Percentiles rank a stretch among this genome's conserved stretches.
Evolutionary conservation across 2,888 invertebrate genomes (phyloP).

Genomic region (Tipula helvola): DNA sequence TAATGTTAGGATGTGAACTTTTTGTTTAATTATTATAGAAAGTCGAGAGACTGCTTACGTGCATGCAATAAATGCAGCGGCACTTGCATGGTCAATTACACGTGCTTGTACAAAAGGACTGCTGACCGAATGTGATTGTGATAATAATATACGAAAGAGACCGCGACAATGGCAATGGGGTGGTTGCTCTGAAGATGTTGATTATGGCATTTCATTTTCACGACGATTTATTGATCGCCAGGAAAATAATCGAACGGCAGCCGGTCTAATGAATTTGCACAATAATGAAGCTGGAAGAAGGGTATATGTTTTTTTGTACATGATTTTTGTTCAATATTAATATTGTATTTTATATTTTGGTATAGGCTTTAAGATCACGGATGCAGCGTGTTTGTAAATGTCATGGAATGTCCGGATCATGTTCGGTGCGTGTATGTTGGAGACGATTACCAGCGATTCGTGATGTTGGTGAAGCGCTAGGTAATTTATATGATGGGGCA

Average conservation of each 20-base stretch:
- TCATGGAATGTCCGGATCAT: conserved; percentile 88
- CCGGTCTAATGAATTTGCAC: conserved; percentile 78
- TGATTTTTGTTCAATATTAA: not conserved
- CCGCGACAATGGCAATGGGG: conserved; percentile 87
- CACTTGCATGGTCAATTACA: conserved; percentile 79
- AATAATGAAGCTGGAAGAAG: conserved; percentile 86
- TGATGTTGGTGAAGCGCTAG: conserved; percentile 62
- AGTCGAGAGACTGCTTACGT: conserved; percentile 84
- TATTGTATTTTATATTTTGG: not conserved
- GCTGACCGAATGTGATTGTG: conserved; percentile 79
- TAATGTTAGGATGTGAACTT: not conserved
- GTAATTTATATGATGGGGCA: conserved; percentile 75
- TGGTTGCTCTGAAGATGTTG: conserved; percentile 82
- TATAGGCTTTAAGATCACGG: conserved; percentile 52
- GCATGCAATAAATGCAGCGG: conserved; percentile 77
- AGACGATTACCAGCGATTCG: conserved; percentile 65
- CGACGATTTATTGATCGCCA: conserved; percentile 74
- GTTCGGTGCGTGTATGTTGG: conserved; percentile 85
- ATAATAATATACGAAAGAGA: conserved; percentile 60
- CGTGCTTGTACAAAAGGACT: conserved; percentile 77
- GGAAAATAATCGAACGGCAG: conserved; percentile 58
- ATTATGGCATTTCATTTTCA: conserved; percentile 75
- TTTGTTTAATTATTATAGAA: conserved; percentile 40
- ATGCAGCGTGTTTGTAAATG: conserved; percentile 88
- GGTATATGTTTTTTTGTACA: conserved; percentile 37